Evolutionary conservation across 2,888 invertebrate genomes (phyloP), one percentile per base, ranked within the genome.

Genomic region (Scaeva pyrastri): DNA sequence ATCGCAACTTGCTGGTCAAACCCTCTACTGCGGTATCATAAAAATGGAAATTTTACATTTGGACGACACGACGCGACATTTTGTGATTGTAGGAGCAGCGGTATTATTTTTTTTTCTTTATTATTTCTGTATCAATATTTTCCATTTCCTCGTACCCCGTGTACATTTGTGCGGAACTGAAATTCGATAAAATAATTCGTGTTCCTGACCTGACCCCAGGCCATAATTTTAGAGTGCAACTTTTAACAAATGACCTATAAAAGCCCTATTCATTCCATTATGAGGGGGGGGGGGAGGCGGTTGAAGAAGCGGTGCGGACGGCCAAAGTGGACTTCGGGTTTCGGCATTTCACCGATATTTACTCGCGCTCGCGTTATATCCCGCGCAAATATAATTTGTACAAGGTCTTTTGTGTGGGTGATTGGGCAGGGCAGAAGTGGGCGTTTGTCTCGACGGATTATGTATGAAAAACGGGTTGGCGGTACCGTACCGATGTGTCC

Each of bases 261-360:
- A 66, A 56, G 7, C 23, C 48, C 11, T 48, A n/a, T 45, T 31
- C 41, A 64, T 48, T 62, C 36, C 21, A 23, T n/a, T n/a, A n/a
- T 3, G 36, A 41, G 31, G 19, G 45, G 14, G 8, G 31, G 31
- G 31, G 2, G 8, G 5, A 8, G 31, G 31, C 5, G 31, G 6
- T 31, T 26, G 1, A 31, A 31, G 7, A 31, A 39, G 12, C 5
- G 23, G n/a, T n/a, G n/a, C n/a, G n/a, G n/a, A n/a, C n/a, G n/a
- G n/a, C n/a, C n/a, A n/a, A n/a, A n/a, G n/a, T 36, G 39, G 14
- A 23, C n/a, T 12, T 41, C 31, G 31, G 41, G 70, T 43, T 77
- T 74, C 50, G 79, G 64, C 43, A 74, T 74, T 82, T 82, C 66
- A 76, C 72, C 75, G 76, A 85, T 80, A 85, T 80, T 80, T 75